phyloP scores from a whole-genome alignment of 2,888 invertebrate species.

The Stratiomys singularior region DNA sequence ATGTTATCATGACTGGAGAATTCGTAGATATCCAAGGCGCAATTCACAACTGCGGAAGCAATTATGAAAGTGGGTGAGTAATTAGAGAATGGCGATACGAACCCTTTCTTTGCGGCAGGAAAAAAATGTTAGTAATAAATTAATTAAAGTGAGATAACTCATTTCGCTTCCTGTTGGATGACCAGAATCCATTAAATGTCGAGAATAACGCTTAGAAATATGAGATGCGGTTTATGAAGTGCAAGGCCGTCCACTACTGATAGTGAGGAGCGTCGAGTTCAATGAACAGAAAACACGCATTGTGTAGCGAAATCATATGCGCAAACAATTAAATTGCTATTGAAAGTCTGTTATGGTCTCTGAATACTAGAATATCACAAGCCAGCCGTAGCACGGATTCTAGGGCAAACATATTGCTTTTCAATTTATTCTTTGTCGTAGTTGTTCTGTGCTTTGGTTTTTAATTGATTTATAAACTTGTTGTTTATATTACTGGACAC shows the following conservation, averaged over 20 bases:
- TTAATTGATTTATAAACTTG: too few relatives aligned
- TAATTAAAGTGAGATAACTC: neutral
- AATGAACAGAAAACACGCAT: neutral
- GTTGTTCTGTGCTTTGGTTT: too few relatives aligned
- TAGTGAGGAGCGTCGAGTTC: neutral
- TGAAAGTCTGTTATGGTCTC: too few relatives aligned
- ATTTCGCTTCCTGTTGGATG: neutral
- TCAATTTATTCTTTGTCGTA: too few relatives aligned
- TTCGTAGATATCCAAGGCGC: neutral
- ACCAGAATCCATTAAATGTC: neutral
- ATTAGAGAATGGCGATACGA: neutral
- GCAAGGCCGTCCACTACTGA: neutral
- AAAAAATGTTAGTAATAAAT: neutral
- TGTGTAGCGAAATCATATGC: neutral
- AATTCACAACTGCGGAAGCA: neutral
- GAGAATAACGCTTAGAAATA: neutral
- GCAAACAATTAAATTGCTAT: neutral
- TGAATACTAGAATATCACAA: too few relatives aligned
- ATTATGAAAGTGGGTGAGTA: constrained; percentile 5
- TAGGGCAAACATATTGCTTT: too few relatives aligned
- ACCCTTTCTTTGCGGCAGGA: neutral
- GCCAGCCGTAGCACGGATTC: too few relatives aligned
- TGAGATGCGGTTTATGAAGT: neutral
- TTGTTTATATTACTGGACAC: too few relatives aligned
- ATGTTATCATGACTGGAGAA: neutral